phyloP scores from a whole-genome alignment of 64 coral and sea anemone genomes.

The Porites lutea region DNA sequence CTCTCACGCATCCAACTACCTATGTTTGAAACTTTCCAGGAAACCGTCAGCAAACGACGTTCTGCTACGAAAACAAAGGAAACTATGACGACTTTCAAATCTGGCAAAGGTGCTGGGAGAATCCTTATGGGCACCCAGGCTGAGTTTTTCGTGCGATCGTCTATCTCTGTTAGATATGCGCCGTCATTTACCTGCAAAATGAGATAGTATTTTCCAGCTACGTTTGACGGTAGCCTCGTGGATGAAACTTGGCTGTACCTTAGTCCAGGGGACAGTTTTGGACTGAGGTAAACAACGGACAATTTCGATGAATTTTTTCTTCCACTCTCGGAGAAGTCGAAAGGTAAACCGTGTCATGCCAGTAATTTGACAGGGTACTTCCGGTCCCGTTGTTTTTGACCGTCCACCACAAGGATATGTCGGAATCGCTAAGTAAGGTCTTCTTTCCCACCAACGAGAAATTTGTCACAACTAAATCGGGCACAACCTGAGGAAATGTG shows the following conservation, averaged over 20 bases:
- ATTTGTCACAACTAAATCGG: slow-evolving; percentile 56
- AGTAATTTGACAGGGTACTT: slow-evolving; percentile 38
- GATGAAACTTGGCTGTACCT: slow-evolving; percentile 54
- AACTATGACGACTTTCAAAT: slow-evolving; percentile 46
- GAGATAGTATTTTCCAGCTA: slow-evolving; percentile 56
- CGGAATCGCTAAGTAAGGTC: background rate
- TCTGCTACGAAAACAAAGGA: slow-evolving; percentile 58
- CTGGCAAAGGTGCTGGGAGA: slow-evolving; percentile 50
- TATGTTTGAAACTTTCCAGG: slow-evolving; percentile 64
- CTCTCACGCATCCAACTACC: slow-evolving; percentile 51
- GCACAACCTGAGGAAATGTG: slow-evolving; percentile 52
- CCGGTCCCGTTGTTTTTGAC: slow-evolving; percentile 77
- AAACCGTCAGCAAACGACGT: slow-evolving; percentile 53
- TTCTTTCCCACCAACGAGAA: slow-evolving; percentile 13
- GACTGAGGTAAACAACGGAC: background rate
- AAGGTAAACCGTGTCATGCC: slow-evolving; percentile 74
- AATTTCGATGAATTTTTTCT: slow-evolving; percentile 6
- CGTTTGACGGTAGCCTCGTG: slow-evolving; percentile 24
- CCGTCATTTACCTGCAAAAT: slow-evolving; percentile 70
- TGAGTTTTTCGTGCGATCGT: slow-evolving; percentile 61
- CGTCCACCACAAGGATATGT: slow-evolving; percentile 51
- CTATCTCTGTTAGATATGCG: slow-evolving; percentile 20
- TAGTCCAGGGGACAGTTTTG: background rate
- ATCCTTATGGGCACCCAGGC: slow-evolving; percentile 13
- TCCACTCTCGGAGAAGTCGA: slow-evolving; percentile 32